A percentile compares a stretch with the other conserved stretches of the same genome.
These are phyloP conservation scores for Oligia strigilis DNA, from an alignment of 2,888 invertebrate species.

Conservation along the genomic window DNA sequence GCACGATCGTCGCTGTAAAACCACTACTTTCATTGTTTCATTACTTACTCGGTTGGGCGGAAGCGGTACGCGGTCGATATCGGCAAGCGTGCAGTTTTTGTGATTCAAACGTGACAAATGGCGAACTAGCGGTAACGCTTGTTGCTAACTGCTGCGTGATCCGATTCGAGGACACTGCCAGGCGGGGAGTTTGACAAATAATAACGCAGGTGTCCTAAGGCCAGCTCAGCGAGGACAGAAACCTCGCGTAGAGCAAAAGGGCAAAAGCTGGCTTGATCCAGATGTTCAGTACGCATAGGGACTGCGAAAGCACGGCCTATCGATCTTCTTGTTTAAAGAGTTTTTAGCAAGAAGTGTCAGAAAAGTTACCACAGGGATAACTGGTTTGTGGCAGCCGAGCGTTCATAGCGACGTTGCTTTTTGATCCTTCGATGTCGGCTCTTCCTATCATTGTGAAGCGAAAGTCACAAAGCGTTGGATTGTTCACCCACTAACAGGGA, in stretches of 20 bases:
- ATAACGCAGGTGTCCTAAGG: slow-evolving; percentile 92
- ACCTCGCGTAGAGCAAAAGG: slow-evolving; percentile 93
- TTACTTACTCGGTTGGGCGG: slow-evolving; percentile 65
- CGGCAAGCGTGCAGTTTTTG: slow-evolving; percentile 73
- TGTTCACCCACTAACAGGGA: slow-evolving; percentile 93
- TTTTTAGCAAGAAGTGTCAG: slow-evolving; percentile 92
- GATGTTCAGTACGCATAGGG: slow-evolving; percentile 92
- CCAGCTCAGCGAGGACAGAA: slow-evolving; percentile 92
- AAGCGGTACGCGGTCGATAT: slow-evolving; percentile 70
- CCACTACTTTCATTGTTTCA: slow-evolving; percentile 55
- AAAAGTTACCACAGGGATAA: slow-evolving; percentile 94
- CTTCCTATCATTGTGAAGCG: slow-evolving; percentile 93
- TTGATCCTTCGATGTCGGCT: slow-evolving; percentile 84
- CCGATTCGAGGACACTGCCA: slow-evolving; percentile 91
- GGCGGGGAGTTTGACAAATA: slow-evolving; percentile 92
- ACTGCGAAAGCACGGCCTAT: slow-evolving; percentile 92
- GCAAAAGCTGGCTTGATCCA: slow-evolving; percentile 92
- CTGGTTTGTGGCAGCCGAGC: slow-evolving; percentile 92
- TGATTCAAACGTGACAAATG: slow-evolving; percentile 88
- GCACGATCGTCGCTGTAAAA: slow-evolving; percentile 48
- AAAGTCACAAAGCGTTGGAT: slow-evolving; percentile 93
- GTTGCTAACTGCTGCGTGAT: slow-evolving; percentile 81
- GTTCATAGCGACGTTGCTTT: slow-evolving; percentile 92
- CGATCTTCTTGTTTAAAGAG: slow-evolving; percentile 91
- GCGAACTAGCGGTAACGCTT: slow-evolving; percentile 70